phyloP scores from a whole-genome alignment of 2,888 invertebrate species.

The Drosophila barbarae region DNA sequence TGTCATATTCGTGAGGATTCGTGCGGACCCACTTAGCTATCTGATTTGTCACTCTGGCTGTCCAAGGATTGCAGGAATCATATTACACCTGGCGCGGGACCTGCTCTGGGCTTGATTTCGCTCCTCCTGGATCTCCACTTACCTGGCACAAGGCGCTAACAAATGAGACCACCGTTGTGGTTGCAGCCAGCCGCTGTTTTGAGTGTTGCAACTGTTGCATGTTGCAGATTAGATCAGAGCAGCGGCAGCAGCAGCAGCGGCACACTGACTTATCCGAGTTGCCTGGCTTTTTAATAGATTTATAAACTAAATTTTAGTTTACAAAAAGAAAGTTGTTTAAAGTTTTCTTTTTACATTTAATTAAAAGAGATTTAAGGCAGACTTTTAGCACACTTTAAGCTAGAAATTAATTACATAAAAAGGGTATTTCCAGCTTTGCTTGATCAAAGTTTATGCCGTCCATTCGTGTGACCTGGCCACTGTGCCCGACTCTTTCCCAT shows the following conservation, averaged over 20 bases:
- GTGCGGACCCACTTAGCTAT: constrained; percentile 67
- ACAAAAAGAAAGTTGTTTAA: neutral
- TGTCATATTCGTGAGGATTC: constrained; percentile 51
- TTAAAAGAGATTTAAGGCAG: neutral
- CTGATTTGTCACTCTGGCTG: constrained; percentile 64
- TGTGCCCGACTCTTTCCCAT: neutral
- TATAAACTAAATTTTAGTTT: neutral
- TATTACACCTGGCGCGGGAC: constrained; percentile 59
- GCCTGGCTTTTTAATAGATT: no score
- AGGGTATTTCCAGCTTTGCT: constrained; percentile 7
- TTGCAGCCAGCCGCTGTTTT: neutral
- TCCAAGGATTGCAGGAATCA: constrained; percentile 32
- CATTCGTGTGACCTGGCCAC: constrained; percentile 21
- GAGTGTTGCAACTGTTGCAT: no score
- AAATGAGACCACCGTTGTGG: constrained; percentile 68
- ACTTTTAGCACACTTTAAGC: neutral
- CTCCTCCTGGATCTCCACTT: neutral
- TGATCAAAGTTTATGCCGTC: neutral
- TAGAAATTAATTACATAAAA: no score
- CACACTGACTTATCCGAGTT: neutral
- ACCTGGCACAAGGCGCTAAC: constrained; percentile 41
- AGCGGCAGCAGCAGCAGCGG: neutral
- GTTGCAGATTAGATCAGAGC: constrained; percentile 50
- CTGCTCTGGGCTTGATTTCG: neutral
- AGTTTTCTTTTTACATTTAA: neutral